Evolutionary conservation across 2,888 invertebrate genomes (phyloP).

Genomic region (Cyaniris semiargus): DNA sequence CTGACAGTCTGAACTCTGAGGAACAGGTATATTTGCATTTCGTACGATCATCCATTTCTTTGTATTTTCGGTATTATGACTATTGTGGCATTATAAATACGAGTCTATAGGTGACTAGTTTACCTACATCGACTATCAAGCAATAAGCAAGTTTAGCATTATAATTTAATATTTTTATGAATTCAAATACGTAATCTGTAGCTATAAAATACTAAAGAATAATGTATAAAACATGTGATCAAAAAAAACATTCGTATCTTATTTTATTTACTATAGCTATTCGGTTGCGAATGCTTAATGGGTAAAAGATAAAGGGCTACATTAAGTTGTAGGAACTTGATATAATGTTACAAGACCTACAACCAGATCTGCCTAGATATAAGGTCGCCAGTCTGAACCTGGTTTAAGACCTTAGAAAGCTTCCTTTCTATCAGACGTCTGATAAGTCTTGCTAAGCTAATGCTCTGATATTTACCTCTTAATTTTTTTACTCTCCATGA

Average conservation of each 20-base stretch:
- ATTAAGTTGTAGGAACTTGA: background rate
- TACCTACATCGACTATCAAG: background rate
- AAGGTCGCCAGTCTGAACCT: background rate
- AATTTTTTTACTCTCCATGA: no score
- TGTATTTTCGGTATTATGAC: background rate
- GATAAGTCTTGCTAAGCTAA: background rate
- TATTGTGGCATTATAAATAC: background rate
- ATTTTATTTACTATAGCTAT: background rate
- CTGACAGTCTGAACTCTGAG: no score
- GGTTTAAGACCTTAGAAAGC: background rate
- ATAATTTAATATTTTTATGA: background rate
- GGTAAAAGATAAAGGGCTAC: background rate
- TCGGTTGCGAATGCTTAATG: background rate
- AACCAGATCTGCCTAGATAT: background rate
- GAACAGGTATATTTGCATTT: constrained; percentile 5
- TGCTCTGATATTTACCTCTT: no score
- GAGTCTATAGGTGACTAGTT: background rate
- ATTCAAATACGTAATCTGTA: background rate
- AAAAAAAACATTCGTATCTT: background rate
- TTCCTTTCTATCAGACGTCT: background rate
- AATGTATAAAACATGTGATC: background rate
- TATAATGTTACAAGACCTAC: no score
- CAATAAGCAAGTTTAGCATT: background rate
- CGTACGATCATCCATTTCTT: background rate
- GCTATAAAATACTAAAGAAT: background rate